These are phyloP conservation scores for Anticlea derivata DNA, from an alignment of 2,888 invertebrate genomes.

Conservation along the genomic window DNA sequence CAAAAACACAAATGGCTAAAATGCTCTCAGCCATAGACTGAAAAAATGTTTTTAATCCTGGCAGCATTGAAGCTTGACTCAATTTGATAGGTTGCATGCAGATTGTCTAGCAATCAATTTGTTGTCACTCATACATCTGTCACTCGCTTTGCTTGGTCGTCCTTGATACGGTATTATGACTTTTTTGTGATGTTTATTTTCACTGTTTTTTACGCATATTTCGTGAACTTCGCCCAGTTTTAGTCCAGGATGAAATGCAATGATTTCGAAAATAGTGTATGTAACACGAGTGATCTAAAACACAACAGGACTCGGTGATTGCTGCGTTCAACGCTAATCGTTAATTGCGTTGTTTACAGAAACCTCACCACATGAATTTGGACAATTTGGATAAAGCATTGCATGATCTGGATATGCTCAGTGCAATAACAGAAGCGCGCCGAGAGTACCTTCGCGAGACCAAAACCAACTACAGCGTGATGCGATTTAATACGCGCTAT, in stretches of 20 bases:
- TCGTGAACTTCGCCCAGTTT: slow-evolving; percentile 51
- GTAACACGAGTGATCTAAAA: slow-evolving; percentile 37
- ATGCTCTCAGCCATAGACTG: too few species aligned
- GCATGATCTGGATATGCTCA: slow-evolving; percentile 85
- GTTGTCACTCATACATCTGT: slow-evolving; percentile 21
- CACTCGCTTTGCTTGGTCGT: slow-evolving; percentile 32
- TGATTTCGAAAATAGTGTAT: slow-evolving; percentile 66
- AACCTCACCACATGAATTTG: slow-evolving; percentile 75
- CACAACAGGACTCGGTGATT: slow-evolving; percentile 22
- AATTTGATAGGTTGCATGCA: neutral
- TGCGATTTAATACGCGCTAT: slow-evolving; percentile 85
- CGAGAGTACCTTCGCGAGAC: slow-evolving; percentile 83
- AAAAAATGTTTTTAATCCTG: neutral
- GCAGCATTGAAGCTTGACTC: neutral
- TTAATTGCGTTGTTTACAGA: slow-evolving; percentile 68
- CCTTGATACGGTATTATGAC: slow-evolving; percentile 53
- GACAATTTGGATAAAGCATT: slow-evolving; percentile 84
- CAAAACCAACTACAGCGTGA: slow-evolving; percentile 71
- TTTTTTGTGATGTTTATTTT: slow-evolving; percentile 82
- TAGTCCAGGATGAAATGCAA: slow-evolving; percentile 72
- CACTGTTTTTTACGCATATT: slow-evolving; percentile 64
- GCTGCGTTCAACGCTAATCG: slow-evolving; percentile 39
- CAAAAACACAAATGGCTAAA: too few species aligned
- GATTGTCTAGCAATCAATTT: neutral
- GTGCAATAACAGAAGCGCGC: slow-evolving; percentile 83